These are phyloP conservation scores for Siniperca chuatsi DNA, from an alignment of 2,113 vertebrate species.

Conservation along the genomic window DNA sequence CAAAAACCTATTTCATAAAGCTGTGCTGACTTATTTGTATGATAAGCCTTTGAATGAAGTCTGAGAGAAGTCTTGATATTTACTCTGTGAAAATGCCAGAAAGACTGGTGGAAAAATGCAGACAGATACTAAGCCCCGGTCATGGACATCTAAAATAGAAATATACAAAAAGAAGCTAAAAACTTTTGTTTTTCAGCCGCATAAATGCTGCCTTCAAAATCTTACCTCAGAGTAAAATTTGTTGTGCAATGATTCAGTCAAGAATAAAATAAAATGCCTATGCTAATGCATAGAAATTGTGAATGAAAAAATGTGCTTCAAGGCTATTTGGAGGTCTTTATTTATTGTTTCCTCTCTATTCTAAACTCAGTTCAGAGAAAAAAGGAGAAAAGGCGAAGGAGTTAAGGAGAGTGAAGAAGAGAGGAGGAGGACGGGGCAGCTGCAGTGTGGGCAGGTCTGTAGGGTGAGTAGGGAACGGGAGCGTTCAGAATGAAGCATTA, in stretches of 20 bases:
- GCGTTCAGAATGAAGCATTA: slow-evolving; percentile 82
- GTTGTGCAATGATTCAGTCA: slow-evolving; percentile 59
- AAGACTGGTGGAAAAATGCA: slow-evolving; percentile 39
- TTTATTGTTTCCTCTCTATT: slow-evolving; percentile 71
- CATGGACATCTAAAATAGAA: slow-evolving; percentile 50
- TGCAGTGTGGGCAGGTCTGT: slow-evolving; percentile 82
- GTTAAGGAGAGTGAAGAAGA: slow-evolving; percentile 72
- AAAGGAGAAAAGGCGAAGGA: slow-evolving; percentile 59
- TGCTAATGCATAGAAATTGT: slow-evolving; percentile 31
- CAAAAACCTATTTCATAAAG: slow-evolving; percentile 51
- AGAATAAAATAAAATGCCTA: slow-evolving; percentile 34
- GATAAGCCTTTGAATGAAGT: slow-evolving; percentile 60
- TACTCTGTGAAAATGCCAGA: slow-evolving; percentile 60
- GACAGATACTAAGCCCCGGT: slow-evolving; percentile 49
- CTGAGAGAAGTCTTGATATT: slow-evolving; percentile 61
- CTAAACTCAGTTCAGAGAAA: slow-evolving; percentile 63
- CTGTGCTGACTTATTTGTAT: slow-evolving; percentile 60
- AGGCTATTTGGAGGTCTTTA: slow-evolving; percentile 50
- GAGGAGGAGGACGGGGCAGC: slow-evolving; percentile 77
- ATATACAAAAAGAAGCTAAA: slow-evolving; percentile 37
- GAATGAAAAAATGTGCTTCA: slow-evolving; percentile 21
- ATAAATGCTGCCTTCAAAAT: slow-evolving; percentile 47
- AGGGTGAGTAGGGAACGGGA: slow-evolving; percentile 86
- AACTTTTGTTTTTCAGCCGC: slow-evolving; percentile 36
- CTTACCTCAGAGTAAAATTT: slow-evolving; percentile 66